These are phyloP conservation scores for Agriopis leucophaearia DNA, from an alignment of 2,888 invertebrate genomes.

Conservation along the genomic window DNA sequence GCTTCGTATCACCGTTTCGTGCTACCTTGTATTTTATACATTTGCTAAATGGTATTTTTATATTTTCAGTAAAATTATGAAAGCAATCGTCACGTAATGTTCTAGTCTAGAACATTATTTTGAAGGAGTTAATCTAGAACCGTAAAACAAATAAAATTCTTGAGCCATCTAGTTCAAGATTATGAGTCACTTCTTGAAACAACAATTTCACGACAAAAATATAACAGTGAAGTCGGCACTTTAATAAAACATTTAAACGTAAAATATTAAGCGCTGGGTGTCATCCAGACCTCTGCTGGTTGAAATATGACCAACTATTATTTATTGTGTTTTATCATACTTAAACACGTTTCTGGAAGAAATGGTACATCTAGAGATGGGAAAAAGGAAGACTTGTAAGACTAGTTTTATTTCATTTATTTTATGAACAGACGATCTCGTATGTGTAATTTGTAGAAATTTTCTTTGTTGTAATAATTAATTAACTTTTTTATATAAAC, in stretches of 20 bases:
- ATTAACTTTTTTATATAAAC: too few species aligned
- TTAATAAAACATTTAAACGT: constrained; percentile 34
- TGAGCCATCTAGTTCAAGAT: neutral
- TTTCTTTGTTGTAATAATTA: too few species aligned
- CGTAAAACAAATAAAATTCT: too few species aligned
- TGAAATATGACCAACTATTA: constrained; percentile 41
- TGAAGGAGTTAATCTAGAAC: neutral
- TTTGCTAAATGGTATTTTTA: too few species aligned
- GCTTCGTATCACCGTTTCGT: too few species aligned
- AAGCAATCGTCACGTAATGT: too few species aligned
- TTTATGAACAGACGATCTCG: neutral
- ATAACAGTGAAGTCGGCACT: constrained; percentile 24
- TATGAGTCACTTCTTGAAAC: neutral
- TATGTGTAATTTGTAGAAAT: too few species aligned
- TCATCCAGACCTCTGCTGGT: constrained; percentile 31
- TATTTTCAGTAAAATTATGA: too few species aligned
- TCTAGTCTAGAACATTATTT: too few species aligned
- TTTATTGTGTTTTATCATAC: constrained; percentile 40
- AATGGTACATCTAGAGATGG: constrained; percentile 26
- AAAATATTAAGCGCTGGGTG: constrained; percentile 31
- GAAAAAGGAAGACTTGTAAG: constrained; percentile 20
- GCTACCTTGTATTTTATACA: too few species aligned
- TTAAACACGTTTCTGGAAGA: constrained; percentile 32
- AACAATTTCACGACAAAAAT: constrained; percentile 2
- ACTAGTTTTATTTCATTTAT: neutral